A percentile compares a stretch with the other conserved stretches of the same genome.
phyloP scores from a whole-genome alignment of 2,113 vertebrate genomes.

The Paracanthobrama guichenoti region DNA sequence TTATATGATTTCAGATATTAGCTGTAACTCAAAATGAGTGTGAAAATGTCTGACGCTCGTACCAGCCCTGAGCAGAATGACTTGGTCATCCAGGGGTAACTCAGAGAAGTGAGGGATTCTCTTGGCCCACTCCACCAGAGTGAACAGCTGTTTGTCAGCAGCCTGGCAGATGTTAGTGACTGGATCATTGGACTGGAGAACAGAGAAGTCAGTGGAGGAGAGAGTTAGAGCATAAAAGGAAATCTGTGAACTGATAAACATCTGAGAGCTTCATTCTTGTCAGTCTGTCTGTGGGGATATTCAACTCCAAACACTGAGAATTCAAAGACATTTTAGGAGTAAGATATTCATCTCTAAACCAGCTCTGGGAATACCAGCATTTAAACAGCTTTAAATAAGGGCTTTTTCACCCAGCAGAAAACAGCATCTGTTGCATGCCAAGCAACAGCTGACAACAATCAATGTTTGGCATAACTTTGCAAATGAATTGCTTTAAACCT shows the following conservation, averaged over 20 bases:
- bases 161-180: constrained; percentile 98
- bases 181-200: constrained; percentile 88
- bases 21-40: background rate
- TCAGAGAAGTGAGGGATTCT: constrained; percentile 96
- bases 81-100: constrained; percentile 95
- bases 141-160: constrained; percentile 98
- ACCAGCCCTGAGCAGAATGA: constrained; percentile 96
- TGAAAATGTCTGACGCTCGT: background rate
- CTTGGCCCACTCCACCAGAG: constrained; percentile 98
- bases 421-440: background rate
- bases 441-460: background rate
- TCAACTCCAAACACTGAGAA: background rate
- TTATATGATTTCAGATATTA: too few species aligned
- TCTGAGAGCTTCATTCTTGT: background rate
- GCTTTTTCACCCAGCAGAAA: background rate
- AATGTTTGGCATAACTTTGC: constrained; percentile 3
- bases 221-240: background rate
- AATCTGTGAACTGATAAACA: background rate
- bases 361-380: background rate
- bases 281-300: background rate
- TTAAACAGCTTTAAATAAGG: constrained; percentile 15
- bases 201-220: constrained; percentile 16
- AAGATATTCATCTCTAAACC: background rate
- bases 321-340: background rate
- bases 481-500: background rate